Evolutionary conservation across 1,140 invertebrate species (phyloP).

Genomic region (Druon quercuslanigerum): DNA sequence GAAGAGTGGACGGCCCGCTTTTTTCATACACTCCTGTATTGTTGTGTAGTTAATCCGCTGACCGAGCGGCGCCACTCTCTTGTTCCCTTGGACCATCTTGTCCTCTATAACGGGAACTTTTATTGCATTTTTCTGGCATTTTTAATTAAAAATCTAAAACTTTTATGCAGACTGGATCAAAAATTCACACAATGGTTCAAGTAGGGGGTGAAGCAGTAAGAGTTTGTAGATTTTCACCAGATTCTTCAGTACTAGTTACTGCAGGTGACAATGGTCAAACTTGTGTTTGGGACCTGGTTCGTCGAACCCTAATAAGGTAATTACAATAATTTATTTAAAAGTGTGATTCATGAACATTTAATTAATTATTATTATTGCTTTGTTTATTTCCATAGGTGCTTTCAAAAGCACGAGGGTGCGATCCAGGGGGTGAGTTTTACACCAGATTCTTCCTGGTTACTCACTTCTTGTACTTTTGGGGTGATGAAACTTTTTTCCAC

Average conservation of each 20-base stretch:
- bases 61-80: too few relatives aligned
- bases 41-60: too few relatives aligned
- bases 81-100: too few relatives aligned
- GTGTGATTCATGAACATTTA: neutral
- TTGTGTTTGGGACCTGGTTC: slow-evolving; percentile 84
- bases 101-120: too few relatives aligned
- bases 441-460: slow-evolving; percentile 80
- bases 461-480: slow-evolving; percentile 82
- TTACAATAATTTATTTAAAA: slow-evolving; percentile 6
- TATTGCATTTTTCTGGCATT: too few relatives aligned
- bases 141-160: neutral
- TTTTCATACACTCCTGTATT: too few relatives aligned
- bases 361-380: neutral
- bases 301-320: slow-evolving; percentile 79
- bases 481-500: slow-evolving; percentile 82
- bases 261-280: slow-evolving; percentile 85
- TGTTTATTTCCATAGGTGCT: slow-evolving; percentile 73
- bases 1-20: too few relatives aligned
- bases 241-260: slow-evolving; percentile 81
- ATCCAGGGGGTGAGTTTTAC: slow-evolving; percentile 80
- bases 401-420: slow-evolving; percentile 82
- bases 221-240: slow-evolving; percentile 80
- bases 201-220: slow-evolving; percentile 80
- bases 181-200: slow-evolving; percentile 80
- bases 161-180: slow-evolving; percentile 75